A percentile compares a stretch with the other conserved stretches of the same genome.
phyloP scores from a whole-genome alignment of 30 jellyfish, hydroid and myxozoan species.

The Aurelia sp. region DNA sequence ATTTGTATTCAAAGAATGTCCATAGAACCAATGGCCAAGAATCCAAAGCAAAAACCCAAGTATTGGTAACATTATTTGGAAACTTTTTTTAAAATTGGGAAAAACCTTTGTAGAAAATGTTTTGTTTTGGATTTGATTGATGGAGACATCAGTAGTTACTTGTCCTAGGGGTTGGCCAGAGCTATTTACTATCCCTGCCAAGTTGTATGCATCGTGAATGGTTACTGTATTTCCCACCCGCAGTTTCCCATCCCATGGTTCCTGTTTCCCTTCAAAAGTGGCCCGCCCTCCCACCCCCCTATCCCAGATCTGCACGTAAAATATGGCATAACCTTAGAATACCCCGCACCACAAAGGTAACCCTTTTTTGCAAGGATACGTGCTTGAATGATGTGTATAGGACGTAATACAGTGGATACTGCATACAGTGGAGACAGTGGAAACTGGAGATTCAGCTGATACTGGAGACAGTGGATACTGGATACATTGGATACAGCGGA shows the following conservation, averaged over 20 bases:
- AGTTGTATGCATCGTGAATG: constrained; percentile 2
- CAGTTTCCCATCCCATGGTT: constrained; percentile 27
- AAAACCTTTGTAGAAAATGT: neutral
- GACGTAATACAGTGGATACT: no score
- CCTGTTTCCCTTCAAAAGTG: constrained; percentile 18
- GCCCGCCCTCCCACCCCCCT: neutral
- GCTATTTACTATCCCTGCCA: constrained; percentile 44
- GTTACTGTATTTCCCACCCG: constrained; percentile 16
- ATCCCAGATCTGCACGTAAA: neutral
- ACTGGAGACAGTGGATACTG: no score
- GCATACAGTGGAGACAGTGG: no score
- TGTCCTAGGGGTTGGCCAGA: constrained; percentile 26
- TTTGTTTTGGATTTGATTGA: constrained; percentile 30
- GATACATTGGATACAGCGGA: no score
- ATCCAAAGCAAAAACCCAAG: constrained; percentile 35
- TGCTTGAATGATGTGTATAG: no score
- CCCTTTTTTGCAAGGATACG: no score
- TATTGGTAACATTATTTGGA: neutral
- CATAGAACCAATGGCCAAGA: constrained; percentile 25
- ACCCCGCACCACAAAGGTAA: no score
- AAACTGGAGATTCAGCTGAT: no score
- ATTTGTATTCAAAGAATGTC: neutral
- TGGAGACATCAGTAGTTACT: constrained; percentile 26
- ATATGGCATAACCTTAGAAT: no score
- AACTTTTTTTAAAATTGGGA: constrained; percentile 1